phyloP scores from a whole-genome alignment of 2,888 invertebrate genomes.

The Germaria angustata region DNA sequence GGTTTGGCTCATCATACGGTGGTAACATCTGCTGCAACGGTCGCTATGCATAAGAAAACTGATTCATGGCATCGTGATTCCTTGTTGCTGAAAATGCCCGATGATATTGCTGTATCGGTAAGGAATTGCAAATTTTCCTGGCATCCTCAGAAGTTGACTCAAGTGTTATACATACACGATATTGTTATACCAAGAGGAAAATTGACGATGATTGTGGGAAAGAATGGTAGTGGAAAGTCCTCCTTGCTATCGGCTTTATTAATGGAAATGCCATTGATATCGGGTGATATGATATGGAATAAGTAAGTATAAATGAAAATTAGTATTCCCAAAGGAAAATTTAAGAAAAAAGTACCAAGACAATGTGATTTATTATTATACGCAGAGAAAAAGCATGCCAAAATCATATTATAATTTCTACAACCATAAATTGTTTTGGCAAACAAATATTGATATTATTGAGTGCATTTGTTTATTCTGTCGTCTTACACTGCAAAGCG shows the following conservation, averaged over 20 bases:
- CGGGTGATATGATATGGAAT: conserved; percentile 84
- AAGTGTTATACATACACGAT: conserved; percentile 72
- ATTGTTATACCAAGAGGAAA: conserved; percentile 81
- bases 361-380: too few species aligned
- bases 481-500: too few species aligned
- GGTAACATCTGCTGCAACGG: background rate
- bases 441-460: too few species aligned
- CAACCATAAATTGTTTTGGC: too few species aligned
- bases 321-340: too few species aligned
- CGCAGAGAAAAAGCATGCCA: too few species aligned
- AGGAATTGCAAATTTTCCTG: conserved; percentile 76
- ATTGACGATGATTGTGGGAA: conserved; percentile 88
- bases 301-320: conserved; percentile 80
- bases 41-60: conserved; percentile 14
- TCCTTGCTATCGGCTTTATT: conserved; percentile 88
- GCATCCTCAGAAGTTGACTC: conserved; percentile 67
- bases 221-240: conserved; percentile 90
- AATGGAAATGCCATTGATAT: conserved; percentile 87
- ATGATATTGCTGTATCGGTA: conserved; percentile 78
- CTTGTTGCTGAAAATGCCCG: conserved; percentile 77
- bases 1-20: background rate
- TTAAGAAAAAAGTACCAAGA: too few species aligned
- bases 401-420: too few species aligned
- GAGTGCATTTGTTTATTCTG: too few species aligned
- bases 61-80: conserved; percentile 74